These are phyloP conservation scores for Diglossa brunneiventris DNA, from an alignment of 2,113 vertebrate genomes.

Conservation along the genomic window DNA sequence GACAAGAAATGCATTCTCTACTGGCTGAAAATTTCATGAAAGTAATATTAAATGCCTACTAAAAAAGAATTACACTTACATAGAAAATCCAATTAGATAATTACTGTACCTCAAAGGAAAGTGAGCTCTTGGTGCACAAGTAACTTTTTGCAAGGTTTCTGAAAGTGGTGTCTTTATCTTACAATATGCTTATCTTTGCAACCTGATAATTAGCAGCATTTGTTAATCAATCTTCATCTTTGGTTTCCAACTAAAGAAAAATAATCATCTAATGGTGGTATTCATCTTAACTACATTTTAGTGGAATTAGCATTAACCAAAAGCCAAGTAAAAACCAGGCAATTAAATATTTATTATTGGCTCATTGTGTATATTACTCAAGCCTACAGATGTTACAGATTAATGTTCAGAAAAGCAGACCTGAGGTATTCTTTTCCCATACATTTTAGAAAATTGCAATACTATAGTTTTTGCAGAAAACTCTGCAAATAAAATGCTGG, in stretches of 20 bases:
- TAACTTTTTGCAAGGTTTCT: not conserved
- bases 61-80: not conserved
- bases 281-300: not conserved
- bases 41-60: not conserved
- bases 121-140: not conserved
- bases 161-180: not conserved
- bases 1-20: not conserved
- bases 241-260: not conserved
- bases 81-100: not conserved
- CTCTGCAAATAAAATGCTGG: accelerated
- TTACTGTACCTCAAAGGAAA: not conserved
- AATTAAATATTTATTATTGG: not conserved
- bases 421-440: not conserved
- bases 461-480: not conserved
- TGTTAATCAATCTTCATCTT: not conserved
- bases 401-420: not conserved
- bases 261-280: not conserved
- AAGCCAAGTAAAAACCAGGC: not conserved
- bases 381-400: not conserved
- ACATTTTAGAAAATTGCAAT: not conserved
- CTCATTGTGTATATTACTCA: not conserved
- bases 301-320: not conserved
- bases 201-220: not conserved
- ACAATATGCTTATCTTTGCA: not conserved
- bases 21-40: not conserved